Percentiles rank a stretch among this genome's conserved stretches.
Evolutionary conservation across 2,888 invertebrate genomes (phyloP).

Genomic region (Mongoloraphidia duomilia): DNA sequence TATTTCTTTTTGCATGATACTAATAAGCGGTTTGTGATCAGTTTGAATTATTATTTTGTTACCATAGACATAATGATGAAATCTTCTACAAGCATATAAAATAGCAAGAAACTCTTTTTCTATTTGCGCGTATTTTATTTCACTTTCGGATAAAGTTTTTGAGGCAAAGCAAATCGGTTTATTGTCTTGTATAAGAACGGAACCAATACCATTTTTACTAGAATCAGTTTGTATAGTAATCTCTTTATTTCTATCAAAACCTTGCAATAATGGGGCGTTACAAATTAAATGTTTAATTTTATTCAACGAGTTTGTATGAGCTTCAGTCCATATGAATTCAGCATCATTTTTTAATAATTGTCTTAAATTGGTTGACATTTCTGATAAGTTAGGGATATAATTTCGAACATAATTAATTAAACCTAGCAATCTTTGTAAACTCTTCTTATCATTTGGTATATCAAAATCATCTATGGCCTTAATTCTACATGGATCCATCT

Average conservation of each 20-base stretch:
- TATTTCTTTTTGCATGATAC: conserved; percentile 6
- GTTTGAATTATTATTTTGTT: conserved; percentile 1
- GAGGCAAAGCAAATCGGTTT: conserved; percentile 13
- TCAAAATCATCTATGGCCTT: background rate
- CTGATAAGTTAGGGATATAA: conserved; percentile 9
- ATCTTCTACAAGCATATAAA: conserved; percentile 5
- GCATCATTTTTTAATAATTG: conserved; percentile 8
- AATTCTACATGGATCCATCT: background rate
- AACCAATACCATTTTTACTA: conserved; percentile 8
- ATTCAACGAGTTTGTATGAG: conserved; percentile 5
- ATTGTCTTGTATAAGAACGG: conserved; percentile 8
- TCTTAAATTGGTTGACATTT: conserved; percentile 6
- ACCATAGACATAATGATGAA: conserved; percentile 9
- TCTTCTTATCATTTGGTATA: conserved; percentile 7
- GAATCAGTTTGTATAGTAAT: conserved; percentile 6
- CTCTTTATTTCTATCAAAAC: conserved; percentile 6
- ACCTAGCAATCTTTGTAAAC: conserved; percentile 7
- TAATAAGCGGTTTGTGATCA: conserved; percentile 8
- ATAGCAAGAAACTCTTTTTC: conserved; percentile 7
- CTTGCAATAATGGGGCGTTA: conserved; percentile 4
- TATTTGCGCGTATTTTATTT: conserved; percentile 11
- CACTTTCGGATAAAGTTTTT: conserved; percentile 7
- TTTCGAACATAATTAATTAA: conserved; percentile 10
- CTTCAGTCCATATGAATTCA: conserved; percentile 5
- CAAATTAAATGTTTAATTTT: conserved; percentile 5